A percentile compares a stretch with the other conserved stretches of the same genome.
Conservation (phyloP, 2,113 vertebrate genomes). For the Anthoscopus minutus region DNA sequence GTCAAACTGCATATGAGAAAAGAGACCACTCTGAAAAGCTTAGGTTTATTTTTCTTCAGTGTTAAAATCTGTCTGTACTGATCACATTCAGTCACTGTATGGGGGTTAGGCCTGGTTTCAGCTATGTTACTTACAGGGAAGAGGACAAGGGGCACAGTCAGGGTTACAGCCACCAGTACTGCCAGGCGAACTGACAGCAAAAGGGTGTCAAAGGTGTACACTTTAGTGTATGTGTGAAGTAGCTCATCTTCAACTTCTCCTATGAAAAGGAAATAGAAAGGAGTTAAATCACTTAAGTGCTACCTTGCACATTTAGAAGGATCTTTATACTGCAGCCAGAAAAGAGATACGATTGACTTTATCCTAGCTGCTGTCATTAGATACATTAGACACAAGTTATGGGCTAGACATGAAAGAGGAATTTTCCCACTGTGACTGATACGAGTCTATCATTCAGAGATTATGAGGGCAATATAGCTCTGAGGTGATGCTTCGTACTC, state of each 20-base stretch:
- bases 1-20: background rate
- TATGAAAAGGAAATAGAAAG: slow-evolving; percentile 34
- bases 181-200: slow-evolving; percentile 90
- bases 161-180: slow-evolving; percentile 90
- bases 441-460: background rate
- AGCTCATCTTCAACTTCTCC: slow-evolving; percentile 92
- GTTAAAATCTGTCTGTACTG: background rate
- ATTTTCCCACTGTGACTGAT: background rate
- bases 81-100: too few species aligned
- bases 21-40: background rate
- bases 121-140: slow-evolving; percentile 86
- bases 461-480: background rate
- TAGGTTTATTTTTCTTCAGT: background rate
- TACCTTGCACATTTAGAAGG: background rate
- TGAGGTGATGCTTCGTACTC: background rate
- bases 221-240: slow-evolving; percentile 92
- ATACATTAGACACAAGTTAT: background rate
- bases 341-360: background rate
- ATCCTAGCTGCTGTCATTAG: background rate
- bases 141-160: slow-evolving; percentile 94
- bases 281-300: background rate
- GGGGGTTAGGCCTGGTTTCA: background rate
- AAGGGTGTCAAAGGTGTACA: slow-evolving; percentile 86
- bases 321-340: background rate
- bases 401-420: background rate